Evolutionary conservation across 2,888 invertebrate genomes (phyloP).

Genomic region (Cyrtodaria siliqua): DNA sequence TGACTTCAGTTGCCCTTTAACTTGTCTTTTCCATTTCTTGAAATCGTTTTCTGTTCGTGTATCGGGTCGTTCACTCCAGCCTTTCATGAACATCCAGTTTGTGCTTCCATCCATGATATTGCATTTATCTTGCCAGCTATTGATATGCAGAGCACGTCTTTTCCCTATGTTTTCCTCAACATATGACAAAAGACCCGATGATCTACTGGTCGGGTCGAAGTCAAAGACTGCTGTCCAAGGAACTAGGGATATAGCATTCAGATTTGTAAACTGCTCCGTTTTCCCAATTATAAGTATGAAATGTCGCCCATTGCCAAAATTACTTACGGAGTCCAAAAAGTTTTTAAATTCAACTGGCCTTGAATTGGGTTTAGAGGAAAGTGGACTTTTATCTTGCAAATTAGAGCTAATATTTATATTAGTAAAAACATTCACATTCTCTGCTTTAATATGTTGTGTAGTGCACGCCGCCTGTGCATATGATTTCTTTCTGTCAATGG

Average conservation of each 20-base stretch:
- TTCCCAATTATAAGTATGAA: slow-evolving; percentile 61
- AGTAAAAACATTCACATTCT: no score
- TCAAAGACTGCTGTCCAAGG: slow-evolving; percentile 71
- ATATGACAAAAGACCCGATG: slow-evolving; percentile 56
- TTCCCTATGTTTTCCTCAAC: slow-evolving; percentile 36
- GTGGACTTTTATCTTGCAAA: background rate
- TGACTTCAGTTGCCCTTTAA: slow-evolving; percentile 16
- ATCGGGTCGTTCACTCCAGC: slow-evolving; percentile 58
- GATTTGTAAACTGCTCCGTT: slow-evolving; percentile 4
- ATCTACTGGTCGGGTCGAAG: slow-evolving; percentile 60
- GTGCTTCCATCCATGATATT: slow-evolving; percentile 41
- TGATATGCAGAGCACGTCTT: slow-evolving; percentile 41
- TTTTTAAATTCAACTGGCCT: background rate
- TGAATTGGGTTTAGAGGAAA: slow-evolving; percentile 24
- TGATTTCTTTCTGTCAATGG: no score
- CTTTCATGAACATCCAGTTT: slow-evolving; percentile 57
- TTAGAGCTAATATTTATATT: background rate
- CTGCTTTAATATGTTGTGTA: no score
- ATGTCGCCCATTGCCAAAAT: slow-evolving; percentile 58
- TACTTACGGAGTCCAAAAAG: slow-evolving; percentile 16
- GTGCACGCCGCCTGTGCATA: no score
- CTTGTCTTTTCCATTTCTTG: slow-evolving; percentile 48
- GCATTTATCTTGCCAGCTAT: slow-evolving; percentile 43
- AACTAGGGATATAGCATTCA: no score
- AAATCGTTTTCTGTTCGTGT: slow-evolving; percentile 41